Conservation (phyloP, 2,888 invertebrate genomes). For the Bombyx huttoni region DNA sequence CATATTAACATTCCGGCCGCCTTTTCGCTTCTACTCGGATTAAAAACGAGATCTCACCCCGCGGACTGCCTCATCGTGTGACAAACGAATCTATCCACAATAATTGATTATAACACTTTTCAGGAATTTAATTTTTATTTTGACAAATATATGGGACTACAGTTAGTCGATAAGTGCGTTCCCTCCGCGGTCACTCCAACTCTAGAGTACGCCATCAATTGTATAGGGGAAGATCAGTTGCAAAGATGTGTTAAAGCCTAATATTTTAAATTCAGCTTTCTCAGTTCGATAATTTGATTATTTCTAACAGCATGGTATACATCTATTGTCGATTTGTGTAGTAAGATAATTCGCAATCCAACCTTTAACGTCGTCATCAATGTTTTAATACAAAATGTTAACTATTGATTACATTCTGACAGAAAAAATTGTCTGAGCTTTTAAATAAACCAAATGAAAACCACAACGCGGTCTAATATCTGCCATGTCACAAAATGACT, state of each 20-base stretch:
- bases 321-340: too few species aligned
- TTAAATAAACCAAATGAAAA: neutral
- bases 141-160: neutral
- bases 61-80: neutral
- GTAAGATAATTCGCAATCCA: too few species aligned
- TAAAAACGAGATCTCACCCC: conserved; percentile 2
- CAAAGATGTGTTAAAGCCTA: too few species aligned
- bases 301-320: too few species aligned
- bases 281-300: too few species aligned
- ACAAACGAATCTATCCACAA: neutral
- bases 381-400: neutral
- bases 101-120: neutral
- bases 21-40: conserved; percentile 4
- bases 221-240: conserved; percentile 1
- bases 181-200: neutral
- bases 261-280: too few species aligned
- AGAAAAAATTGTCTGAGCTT: neutral
- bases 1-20: conserved; percentile 10
- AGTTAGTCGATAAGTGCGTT: neutral
- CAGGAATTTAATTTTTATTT: too few species aligned
- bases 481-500: conserved; percentile 29
- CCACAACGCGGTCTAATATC: neutral
- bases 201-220: conserved; percentile 7
- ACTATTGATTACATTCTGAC: neutral
- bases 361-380: too few species aligned